Base-by-base conservation (phyloP, 2,888 invertebrate genomes). In the Coenonympha arcania region DNA sequence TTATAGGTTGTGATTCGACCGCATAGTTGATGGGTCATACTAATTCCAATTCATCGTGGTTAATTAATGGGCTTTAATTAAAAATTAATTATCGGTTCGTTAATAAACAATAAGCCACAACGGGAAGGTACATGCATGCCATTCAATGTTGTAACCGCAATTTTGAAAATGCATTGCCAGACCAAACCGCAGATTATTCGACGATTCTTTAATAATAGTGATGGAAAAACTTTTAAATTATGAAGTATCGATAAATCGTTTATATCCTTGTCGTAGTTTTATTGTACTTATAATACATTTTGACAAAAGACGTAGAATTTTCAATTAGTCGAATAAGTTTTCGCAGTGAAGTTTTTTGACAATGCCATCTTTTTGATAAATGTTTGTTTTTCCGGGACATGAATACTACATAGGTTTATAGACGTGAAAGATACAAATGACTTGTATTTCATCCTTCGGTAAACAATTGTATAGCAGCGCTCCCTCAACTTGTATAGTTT, bases 91-190 rank as follows among this genome's bases (percentile, higher is more conserved):
- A 50, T 45, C 31, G 1, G 19, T 42, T 28, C 37, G 30, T 52
- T 55, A 34, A 37, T 43, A 30, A 52, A 52, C 53, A 55, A 52
- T 37, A 34, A 22, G 11, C 40, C 19, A 19, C 30, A 28, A 43
- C 45, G 18, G 15, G 15, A 9, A 28, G 15, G 6, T 13, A 24
- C 20, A 41, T 48, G 46, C 15, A 33, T 20, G 48, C 48, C 41
- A 47, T 52, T 54, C 34, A 55, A 39, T 54, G 16, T 36, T 37
- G 49, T 45, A 49, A 60, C 60, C 57, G 45, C 60, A 56, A 47
- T 47, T 47, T 37, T 44, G 48, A 55, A 54, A 54, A 51, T 50
- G 44, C 22, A 49, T 45, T 45, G 53, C 52, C 46, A 43, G 53
- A 46, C 47, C 41, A 54, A 55, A 58, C 60, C 60, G 48, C 60